Percentiles rank a stretch among this genome's conserved stretches.
These are phyloP conservation scores for Epizoanthus illoricatus DNA, from an alignment of 92 coral and sea anemone genomes.

Conservation along the genomic window DNA sequence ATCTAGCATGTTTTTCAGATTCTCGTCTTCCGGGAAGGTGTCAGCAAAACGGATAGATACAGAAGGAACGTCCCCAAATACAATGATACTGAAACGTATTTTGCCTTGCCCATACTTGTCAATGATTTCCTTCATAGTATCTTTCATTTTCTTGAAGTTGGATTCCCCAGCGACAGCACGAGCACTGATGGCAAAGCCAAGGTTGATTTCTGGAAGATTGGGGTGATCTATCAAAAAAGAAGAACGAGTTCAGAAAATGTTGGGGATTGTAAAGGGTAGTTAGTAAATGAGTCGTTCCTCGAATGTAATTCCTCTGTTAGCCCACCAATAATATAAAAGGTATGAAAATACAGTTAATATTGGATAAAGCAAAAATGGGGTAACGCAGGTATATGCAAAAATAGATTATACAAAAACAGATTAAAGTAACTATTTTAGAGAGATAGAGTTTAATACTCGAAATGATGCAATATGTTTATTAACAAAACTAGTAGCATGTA, in stretches of 20 bases:
- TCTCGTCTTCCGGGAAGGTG: slow-evolving; percentile 48
- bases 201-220: slow-evolving; percentile 60
- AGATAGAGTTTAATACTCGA: too few species aligned
- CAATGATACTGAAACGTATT: slow-evolving; percentile 76
- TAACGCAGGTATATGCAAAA: background rate
- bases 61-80: slow-evolving; percentile 72
- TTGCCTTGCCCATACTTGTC: slow-evolving; percentile 69
- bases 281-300: background rate
- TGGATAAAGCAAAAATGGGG: too few species aligned
- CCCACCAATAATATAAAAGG: too few species aligned
- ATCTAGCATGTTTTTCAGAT: background rate
- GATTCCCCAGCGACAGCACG: slow-evolving; percentile 54
- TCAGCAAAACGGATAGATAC: slow-evolving; percentile 60
- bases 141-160: slow-evolving; percentile 69
- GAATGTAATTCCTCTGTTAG: too few species aligned
- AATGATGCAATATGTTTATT: too few species aligned
- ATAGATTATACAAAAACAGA: background rate
- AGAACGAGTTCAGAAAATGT: background rate
- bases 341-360: too few species aligned
- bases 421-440: too few species aligned
- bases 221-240: slow-evolving; percentile 42
- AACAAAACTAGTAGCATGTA: too few species aligned
- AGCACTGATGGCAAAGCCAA: slow-evolving; percentile 83
- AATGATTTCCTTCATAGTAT: slow-evolving; percentile 58
- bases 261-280: background rate